Percentiles rank a stretch among this genome's conserved stretches.
These are phyloP conservation scores for Hydrolagus colliei DNA, from an alignment of 2,797 vertebrate genomes.

Conservation along the genomic window DNA sequence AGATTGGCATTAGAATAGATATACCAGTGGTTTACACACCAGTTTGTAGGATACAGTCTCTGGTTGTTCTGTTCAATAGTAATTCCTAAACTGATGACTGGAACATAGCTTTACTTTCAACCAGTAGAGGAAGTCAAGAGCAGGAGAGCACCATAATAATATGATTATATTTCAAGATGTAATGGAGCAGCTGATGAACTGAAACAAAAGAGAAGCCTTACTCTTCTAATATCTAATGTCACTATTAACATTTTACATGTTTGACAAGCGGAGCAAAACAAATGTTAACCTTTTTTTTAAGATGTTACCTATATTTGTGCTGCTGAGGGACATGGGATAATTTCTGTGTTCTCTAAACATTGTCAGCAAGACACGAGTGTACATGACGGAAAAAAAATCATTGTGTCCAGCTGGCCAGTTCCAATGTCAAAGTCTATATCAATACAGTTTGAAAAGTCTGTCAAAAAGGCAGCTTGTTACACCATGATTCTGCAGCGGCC, in stretches of 20 bases:
- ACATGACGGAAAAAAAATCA: background rate
- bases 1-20: conserved; percentile 57
- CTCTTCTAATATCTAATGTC: conserved; percentile 72
- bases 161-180: conserved; percentile 97
- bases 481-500: too few species aligned
- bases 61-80: conserved; percentile 65
- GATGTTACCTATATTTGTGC: conserved; percentile 44
- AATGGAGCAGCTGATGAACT: conserved; percentile 81
- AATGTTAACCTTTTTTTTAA: conserved; percentile 39
- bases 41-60: conserved; percentile 62
- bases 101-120: conserved; percentile 91
- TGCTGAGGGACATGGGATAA: too few species aligned
- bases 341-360: too few species aligned
- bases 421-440: background rate
- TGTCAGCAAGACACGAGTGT: too few species aligned
- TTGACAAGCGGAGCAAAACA: conserved; percentile 71
- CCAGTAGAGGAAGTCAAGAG: conserved; percentile 74
- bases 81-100: conserved; percentile 76
- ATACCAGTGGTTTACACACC: conserved; percentile 48
- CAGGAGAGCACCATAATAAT: conserved; percentile 80
- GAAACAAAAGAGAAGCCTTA: conserved; percentile 69
- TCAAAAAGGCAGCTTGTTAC: too few species aligned
- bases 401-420: background rate
- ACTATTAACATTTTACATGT: conserved; percentile 73
- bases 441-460: background rate